Percentiles rank a stretch among this genome's conserved stretches.
Conservation (phyloP, 1,140 invertebrate species). For the Rhyzopertha dominica region DNA sequence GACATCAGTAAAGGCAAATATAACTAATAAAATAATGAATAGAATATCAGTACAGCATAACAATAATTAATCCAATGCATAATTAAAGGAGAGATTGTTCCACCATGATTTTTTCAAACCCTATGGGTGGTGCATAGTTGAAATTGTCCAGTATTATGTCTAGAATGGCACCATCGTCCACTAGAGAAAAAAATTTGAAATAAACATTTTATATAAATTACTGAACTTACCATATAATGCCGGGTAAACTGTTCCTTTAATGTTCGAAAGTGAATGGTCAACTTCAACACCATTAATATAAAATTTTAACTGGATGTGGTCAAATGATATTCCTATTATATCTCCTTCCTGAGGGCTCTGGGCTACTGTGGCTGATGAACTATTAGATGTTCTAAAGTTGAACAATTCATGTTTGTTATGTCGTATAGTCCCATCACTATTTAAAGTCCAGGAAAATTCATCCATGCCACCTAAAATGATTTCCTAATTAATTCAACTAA, state of each 20-base stretch:
- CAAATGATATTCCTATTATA: conserved; percentile 89
- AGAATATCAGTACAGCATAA: no score
- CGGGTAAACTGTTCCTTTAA: conserved; percentile 89
- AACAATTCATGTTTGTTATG: conserved; percentile 78
- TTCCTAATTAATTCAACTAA: conserved; percentile 10
- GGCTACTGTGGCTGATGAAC: conserved; percentile 37
- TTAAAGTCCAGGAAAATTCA: conserved; percentile 88
- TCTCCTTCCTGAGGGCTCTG: conserved; percentile 83
- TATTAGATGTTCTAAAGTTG: conserved; percentile 50
- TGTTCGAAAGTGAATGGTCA: conserved; percentile 78
- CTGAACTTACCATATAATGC: conserved; percentile 79
- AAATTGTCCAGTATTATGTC: conserved; percentile 92
- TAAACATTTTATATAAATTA: conserved; percentile 15
- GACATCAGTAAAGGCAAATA: no score
- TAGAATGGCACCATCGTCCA: conserved; percentile 95
- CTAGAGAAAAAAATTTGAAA: conserved; percentile 56
- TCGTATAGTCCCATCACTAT: conserved; percentile 80
- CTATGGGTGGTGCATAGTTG: conserved; percentile 73
- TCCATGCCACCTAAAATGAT: conserved; percentile 68
- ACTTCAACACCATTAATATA: conserved; percentile 88
- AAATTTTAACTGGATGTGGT: conserved; percentile 96
- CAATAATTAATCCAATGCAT: no score
- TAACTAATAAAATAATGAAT: no score
- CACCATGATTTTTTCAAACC: conserved; percentile 94
- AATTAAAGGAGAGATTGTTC: conserved; percentile 94